Evolutionary conservation across 2,797 vertebrate species (phyloP).

Genomic region (Ctenochaetus hawaiiensis): DNA sequence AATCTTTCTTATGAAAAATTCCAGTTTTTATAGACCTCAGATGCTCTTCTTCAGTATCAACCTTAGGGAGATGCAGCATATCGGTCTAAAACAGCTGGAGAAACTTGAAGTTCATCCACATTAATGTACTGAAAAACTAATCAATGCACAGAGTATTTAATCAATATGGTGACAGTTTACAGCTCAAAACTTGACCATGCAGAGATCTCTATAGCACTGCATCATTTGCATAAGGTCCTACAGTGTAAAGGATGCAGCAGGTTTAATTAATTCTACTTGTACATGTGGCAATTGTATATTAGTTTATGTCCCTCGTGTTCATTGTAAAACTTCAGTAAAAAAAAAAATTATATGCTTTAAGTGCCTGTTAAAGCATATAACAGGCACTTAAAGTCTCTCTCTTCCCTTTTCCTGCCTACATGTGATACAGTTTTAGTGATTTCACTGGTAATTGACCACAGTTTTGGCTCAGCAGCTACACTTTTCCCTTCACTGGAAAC

Average conservation of each 20-base stretch:
- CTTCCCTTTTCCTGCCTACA: constrained; percentile 32
- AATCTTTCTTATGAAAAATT: constrained; percentile 8
- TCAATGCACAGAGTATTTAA: constrained; percentile 2
- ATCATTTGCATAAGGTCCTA: neutral
- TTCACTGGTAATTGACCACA: constrained; percentile 80
- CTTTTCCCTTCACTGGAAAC: constrained; percentile 62
- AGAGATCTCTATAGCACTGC: neutral
- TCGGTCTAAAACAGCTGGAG: neutral
- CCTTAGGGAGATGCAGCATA: constrained; percentile 5
- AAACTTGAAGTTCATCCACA: neutral
- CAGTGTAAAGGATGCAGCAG: neutral
- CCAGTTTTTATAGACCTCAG: constrained; percentile 5
- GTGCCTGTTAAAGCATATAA: no score
- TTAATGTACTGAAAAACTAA: constrained; percentile 24
- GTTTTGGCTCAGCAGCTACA: constrained; percentile 69
- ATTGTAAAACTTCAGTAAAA: constrained; percentile 8
- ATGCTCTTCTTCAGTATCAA: neutral
- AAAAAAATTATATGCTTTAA: constrained; percentile 2
- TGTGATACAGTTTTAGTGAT: constrained; percentile 70
- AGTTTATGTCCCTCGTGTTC: constrained; percentile 10
- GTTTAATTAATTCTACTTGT: constrained; percentile 17
- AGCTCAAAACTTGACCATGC: neutral
- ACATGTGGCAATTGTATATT: neutral
- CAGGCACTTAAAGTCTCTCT: no score
- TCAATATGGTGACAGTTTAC: constrained; percentile 6